Evolutionary conservation across 1,140 invertebrate species (phyloP), one percentile per base, ranked within the genome.

Genomic region (Pseudomyrmex dendroicus): DNA sequence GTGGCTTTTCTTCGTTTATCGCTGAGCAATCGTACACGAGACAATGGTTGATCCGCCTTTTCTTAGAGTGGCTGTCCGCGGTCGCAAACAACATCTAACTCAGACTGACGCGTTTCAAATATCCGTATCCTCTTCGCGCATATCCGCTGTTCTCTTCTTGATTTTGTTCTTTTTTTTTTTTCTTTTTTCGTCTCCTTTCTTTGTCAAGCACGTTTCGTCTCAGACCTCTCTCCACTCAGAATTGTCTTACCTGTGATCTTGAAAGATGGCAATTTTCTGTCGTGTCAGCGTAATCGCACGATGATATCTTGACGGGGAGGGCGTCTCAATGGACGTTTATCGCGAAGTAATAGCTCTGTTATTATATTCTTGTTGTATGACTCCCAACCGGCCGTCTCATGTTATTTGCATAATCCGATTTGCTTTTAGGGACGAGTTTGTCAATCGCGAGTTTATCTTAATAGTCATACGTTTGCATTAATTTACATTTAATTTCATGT

Each of bases 291-390:
- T 46, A 22, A 68, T 78, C 66, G 20, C 25, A 25, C 70, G 59
- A 82, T 73, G 56, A 82, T 82, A 61, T 22, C 56, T 52, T 17
- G 35, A 35, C 13, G 25, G n/a, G 13, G 4, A n/a, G 22, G 22
- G n/a, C 17, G 13, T 46, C 25, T n/a, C 73, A 20, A 62, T 20
- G 10, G 20, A 73, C 20, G 44, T 72, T 62, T 73, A 73, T 73
- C 44, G 48, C 15, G 12, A 4, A 50, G 4, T 72, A 80, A 72
- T 61, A 70, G 15, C 15, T 25, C 2, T 9, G 25, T 44, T 15
- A 72, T 82, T 73, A 72, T 9, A 46, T 48, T 15, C 22, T 35
- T n/a, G 62, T 73, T 73, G 62, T 50, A 10, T 35, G 20, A 20
- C 20, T n/a, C 17, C 35, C 13, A 22, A 20, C 20, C 20, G 20